Evolutionary conservation across 2,888 invertebrate species (phyloP).

Genomic region (Sylvicola cinctus): DNA sequence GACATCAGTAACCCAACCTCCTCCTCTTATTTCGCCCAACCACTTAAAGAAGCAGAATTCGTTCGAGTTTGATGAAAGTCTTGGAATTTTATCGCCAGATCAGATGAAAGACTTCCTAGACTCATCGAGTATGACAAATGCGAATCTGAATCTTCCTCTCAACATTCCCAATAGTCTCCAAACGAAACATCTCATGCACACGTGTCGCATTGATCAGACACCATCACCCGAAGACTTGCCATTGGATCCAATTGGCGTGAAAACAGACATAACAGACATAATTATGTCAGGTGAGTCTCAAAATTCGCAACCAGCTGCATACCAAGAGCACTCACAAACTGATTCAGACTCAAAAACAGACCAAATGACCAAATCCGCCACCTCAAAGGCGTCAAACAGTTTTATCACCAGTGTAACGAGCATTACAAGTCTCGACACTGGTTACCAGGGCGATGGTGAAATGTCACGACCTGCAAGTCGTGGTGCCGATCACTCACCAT

Average conservation of each 20-base stretch:
- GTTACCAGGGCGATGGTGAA: constrained; percentile 83
- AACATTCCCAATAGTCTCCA: constrained; percentile 12
- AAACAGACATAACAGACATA: constrained; percentile 34
- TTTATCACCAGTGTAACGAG: constrained; percentile 79
- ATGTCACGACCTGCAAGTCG: constrained; percentile 73
- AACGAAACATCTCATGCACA: constrained; percentile 10
- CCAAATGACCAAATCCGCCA: constrained; percentile 34
- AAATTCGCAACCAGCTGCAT: constrained; percentile 6
- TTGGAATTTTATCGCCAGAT: constrained; percentile 73
- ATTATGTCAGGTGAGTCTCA: constrained; percentile 10
- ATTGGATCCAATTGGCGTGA: constrained; percentile 48
- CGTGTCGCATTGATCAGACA: constrained; percentile 46
- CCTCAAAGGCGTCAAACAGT: constrained; percentile 47
- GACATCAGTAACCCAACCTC: constrained; percentile 8
- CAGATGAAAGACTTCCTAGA: constrained; percentile 62
- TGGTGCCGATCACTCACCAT: constrained; percentile 51
- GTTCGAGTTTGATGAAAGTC: constrained; percentile 57
- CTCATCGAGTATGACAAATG: constrained; percentile 35
- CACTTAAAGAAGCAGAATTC: constrained; percentile 47
- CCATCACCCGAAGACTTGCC: constrained; percentile 74
- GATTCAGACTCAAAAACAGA: constrained; percentile 36
- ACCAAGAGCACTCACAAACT: constrained; percentile 27
- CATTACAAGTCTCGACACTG: constrained; percentile 79
- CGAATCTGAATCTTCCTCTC: constrained; percentile 29
- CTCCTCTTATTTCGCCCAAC: constrained; percentile 6